A percentile compares a stretch with the other conserved stretches of the same genome.
Conservation (phyloP, 2,888 invertebrate species). For the Mechanitis messenoides region DNA sequence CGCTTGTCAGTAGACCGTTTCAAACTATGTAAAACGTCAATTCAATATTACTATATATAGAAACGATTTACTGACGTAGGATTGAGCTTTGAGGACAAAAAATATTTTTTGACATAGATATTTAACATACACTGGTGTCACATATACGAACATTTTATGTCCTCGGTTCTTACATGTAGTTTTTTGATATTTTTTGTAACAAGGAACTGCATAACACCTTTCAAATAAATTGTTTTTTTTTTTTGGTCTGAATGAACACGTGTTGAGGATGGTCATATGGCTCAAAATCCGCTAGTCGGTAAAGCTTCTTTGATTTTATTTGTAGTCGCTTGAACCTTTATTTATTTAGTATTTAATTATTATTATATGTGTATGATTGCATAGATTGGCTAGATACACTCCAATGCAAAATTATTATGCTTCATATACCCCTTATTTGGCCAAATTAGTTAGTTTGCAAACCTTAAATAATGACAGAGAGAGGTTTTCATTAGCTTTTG, state of each 20-base stretch:
- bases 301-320: slow-evolving; percentile 59
- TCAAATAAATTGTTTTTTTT: slow-evolving; percentile 12
- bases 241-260: slow-evolving; percentile 26
- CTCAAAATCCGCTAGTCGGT: slow-evolving; percentile 39
- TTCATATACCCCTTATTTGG: slow-evolving; percentile 55
- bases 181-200: slow-evolving; percentile 10
- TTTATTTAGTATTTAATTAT: slow-evolving; percentile 49
- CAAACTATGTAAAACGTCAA: background rate
- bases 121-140: too few species aligned
- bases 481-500: slow-evolving; percentile 50
- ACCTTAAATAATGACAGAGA: slow-evolving; percentile 42
- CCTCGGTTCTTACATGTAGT: slow-evolving; percentile 14
- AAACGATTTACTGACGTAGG: background rate
- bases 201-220: background rate
- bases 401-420: slow-evolving; percentile 58
- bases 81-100: background rate
- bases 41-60: background rate
- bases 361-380: slow-evolving; percentile 65
- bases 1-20: background rate
- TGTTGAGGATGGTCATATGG: slow-evolving; percentile 33
- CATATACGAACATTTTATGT: background rate
- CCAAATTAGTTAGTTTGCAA: slow-evolving; percentile 55
- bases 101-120: background rate
- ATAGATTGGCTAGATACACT: slow-evolving; percentile 58
- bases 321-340: slow-evolving; percentile 60